phyloP scores from a whole-genome alignment of 2,113 vertebrate genomes.

The Clarias magur region DNA sequence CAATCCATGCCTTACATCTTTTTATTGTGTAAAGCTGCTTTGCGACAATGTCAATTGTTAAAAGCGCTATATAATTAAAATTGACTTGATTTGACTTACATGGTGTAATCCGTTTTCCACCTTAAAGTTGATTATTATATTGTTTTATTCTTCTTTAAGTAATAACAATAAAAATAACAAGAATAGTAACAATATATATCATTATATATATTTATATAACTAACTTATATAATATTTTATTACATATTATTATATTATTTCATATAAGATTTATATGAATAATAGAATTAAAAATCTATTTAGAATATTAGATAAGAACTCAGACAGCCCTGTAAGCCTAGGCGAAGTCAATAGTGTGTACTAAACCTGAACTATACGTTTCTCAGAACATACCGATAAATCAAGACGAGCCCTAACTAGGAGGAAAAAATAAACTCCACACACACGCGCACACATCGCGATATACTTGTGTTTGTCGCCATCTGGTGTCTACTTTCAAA shows the following conservation, averaged over 20 bases:
- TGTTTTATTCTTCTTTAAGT: not conserved
- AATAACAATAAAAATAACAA: no score
- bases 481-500: not conserved
- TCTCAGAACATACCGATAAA: not conserved
- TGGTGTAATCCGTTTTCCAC: no score
- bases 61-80: no score
- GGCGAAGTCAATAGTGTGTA: not conserved
- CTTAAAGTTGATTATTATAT: no score
- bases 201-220: no score
- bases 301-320: not conserved
- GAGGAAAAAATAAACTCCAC: not conserved
- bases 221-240: no score
- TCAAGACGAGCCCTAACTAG: not conserved
- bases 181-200: no score
- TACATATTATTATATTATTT: no score
- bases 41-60: no score
- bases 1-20: no score
- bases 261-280: not conserved
- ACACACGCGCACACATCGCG: not conserved
- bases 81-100: no score
- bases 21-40: no score
- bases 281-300: not conserved
- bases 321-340: not conserved
- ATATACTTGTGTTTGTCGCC: constrained; percentile 34
- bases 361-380: not conserved